Conservation (phyloP, 2,888 invertebrate species). For the Agriopis leucophaearia region DNA sequence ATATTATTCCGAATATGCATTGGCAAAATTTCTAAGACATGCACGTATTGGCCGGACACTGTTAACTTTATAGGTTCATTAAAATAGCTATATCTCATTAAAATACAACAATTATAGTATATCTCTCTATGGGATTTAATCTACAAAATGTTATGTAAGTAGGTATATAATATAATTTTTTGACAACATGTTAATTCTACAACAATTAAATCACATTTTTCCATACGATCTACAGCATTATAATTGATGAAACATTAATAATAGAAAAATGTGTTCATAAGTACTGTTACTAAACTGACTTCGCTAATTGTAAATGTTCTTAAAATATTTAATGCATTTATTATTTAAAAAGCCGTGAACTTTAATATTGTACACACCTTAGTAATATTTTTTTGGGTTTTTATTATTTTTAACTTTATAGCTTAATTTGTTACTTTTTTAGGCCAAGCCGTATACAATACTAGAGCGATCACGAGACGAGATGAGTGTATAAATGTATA, state of each 20-base stretch:
- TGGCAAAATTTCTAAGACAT: slow-evolving; percentile 75
- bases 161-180: slow-evolving; percentile 67
- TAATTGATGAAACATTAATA: slow-evolving; percentile 65
- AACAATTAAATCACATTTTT: slow-evolving; percentile 84
- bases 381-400: slow-evolving; percentile 69
- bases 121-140: slow-evolving; percentile 80
- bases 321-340: slow-evolving; percentile 78
- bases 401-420: slow-evolving; percentile 66
- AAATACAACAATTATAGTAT: slow-evolving; percentile 81
- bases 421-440: slow-evolving; percentile 78
- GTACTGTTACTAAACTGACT: slow-evolving; percentile 77
- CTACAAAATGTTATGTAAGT: slow-evolving; percentile 78
- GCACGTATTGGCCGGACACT: slow-evolving; percentile 81
- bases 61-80: slow-evolving; percentile 74
- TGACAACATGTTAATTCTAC: slow-evolving; percentile 80
- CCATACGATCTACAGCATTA: slow-evolving; percentile 71
- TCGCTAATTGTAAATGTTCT: slow-evolving; percentile 80
- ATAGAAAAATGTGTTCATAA: slow-evolving; percentile 69
- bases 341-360: slow-evolving; percentile 70
- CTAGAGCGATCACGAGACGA: slow-evolving; percentile 76
- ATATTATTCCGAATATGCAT: slow-evolving; percentile 64
- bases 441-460: slow-evolving; percentile 84
- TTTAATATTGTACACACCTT: slow-evolving; percentile 84
- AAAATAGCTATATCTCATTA: slow-evolving; percentile 68
- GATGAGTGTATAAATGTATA: slow-evolving; percentile 76